Conservation (phyloP, 2,113 vertebrate genomes). For the Tinamus guttatus region DNA sequence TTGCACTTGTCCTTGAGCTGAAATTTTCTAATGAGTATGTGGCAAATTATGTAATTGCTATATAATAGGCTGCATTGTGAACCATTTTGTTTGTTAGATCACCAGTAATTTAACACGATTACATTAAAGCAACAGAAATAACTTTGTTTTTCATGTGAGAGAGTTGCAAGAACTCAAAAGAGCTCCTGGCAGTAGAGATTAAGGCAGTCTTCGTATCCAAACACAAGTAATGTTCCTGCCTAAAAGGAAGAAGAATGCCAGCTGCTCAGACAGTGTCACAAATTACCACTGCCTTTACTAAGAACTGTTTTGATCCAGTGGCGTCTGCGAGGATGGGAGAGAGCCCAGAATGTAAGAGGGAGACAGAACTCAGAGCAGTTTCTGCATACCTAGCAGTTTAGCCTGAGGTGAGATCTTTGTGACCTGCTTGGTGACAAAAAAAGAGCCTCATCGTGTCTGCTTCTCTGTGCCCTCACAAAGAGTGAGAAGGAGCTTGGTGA, state of each 20-base stretch:
- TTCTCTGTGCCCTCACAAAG: not conserved
- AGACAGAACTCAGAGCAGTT: not conserved
- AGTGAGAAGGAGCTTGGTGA: not conserved
- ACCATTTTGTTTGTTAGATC: not conserved
- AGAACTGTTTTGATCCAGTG: not conserved
- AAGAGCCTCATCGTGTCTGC: not conserved
- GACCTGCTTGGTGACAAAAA: not conserved
- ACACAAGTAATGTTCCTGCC: not conserved
- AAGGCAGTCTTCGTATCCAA: not conserved
- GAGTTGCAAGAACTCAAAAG: not conserved
- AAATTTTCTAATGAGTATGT: not conserved
- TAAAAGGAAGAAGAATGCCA: not conserved
- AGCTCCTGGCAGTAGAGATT: not conserved
- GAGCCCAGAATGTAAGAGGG: not conserved
- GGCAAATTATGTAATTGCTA: not conserved
- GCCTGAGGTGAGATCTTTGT: not conserved
- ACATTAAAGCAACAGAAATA: not conserved
- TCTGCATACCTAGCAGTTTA: not conserved
- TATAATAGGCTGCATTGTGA: not conserved
- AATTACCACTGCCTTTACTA: not conserved
- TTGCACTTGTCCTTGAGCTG: constrained; percentile 1
- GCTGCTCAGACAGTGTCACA: not conserved
- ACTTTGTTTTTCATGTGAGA: not conserved
- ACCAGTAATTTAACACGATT: not conserved
- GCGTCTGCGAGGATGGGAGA: not conserved